Evolutionary conservation across 64 coral and sea anemone genomes (phyloP).

Genomic region (Trachythela sp.): DNA sequence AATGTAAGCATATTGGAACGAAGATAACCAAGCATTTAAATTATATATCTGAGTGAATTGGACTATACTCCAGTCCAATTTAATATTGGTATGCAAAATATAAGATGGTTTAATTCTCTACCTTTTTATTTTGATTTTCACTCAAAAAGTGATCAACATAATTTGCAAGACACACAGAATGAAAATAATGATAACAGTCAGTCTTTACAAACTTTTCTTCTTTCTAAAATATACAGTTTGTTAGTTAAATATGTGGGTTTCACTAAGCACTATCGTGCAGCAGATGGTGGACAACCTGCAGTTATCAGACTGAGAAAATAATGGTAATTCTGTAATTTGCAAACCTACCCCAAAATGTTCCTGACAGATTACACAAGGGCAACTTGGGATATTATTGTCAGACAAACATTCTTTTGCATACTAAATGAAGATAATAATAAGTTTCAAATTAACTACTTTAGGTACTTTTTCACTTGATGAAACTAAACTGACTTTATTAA

Average conservation of each 20-base stretch:
- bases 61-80: no score
- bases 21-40: no score
- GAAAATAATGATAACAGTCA: conserved; percentile 97
- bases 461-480: no score
- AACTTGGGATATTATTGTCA: conserved; percentile 94
- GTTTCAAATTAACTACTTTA: no score
- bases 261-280: no score
- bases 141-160: conserved; percentile 64
- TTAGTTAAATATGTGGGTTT: no score
- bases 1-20: background rate
- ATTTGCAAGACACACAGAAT: conserved; percentile 69
- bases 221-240: conserved; percentile 42
- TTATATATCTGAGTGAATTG: no score
- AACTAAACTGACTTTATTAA: no score
- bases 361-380: conserved; percentile 90
- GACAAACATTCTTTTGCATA: conserved; percentile 93
- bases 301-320: background rate
- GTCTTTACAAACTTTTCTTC: conserved; percentile 73
- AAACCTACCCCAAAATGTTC: conserved; percentile 79
- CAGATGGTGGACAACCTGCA: no score
- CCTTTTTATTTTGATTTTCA: conserved; percentile 32
- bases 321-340: background rate
- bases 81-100: no score
- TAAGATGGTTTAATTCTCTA: no score
- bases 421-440: conserved; percentile 25